Evolutionary conservation across 1,140 invertebrate species (phyloP), one percentile per base, ranked within the genome.

Genomic region (Aphelenchoides fujianensis): DNA sequence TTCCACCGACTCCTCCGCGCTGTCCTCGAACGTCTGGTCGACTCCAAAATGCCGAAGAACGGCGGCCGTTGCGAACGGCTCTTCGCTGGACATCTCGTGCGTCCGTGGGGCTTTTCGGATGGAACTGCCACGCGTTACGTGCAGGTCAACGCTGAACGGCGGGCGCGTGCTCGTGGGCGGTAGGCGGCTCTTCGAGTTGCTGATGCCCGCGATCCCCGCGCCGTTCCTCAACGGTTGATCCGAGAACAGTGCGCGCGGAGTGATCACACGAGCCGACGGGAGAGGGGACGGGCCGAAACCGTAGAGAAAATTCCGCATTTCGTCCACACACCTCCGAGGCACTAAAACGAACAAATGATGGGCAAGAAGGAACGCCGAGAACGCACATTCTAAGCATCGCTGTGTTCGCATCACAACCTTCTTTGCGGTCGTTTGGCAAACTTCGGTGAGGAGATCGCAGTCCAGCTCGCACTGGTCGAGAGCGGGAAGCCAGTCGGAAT

Each of bases 271-370:
- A 19, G 5, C 27, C 34, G 55, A 5, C 28, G 5, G 5, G 34
- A 23, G 7, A 7, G 55, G 55, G 27, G 5, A 32, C 7, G 7
- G 12, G 34, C 34, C 55, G 19, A 59, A 5, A 23, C 27, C 5
- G 55, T 59, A 59, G 5, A 59, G 55, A 5, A 7, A 7, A 7
- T 59, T 23, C 19, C 55, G 55, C 55, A 59, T 7, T 19, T 59
- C 23, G 28, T 59, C 5, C 28, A 19, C 5, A 19, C 55, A 59
- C 5, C 23, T 5, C 5, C 19, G 5, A 19, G 55, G 55, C 55
- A 59, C 55, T 59, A 59, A 59, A 59, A 7, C 34, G n/a, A n/a
- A n/a, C n/a, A n/a, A n/a, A n/a, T 59, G 55, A 59, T 59, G 12
- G 55, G 5, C 12, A 7, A 30, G 5, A 7, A 59, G 34, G 34